A percentile compares a stretch with the other conserved stretches of the same genome.
These are phyloP conservation scores for Drosophila kurseongensis DNA, from an alignment of 1,140 invertebrate species.

Conservation along the genomic window DNA sequence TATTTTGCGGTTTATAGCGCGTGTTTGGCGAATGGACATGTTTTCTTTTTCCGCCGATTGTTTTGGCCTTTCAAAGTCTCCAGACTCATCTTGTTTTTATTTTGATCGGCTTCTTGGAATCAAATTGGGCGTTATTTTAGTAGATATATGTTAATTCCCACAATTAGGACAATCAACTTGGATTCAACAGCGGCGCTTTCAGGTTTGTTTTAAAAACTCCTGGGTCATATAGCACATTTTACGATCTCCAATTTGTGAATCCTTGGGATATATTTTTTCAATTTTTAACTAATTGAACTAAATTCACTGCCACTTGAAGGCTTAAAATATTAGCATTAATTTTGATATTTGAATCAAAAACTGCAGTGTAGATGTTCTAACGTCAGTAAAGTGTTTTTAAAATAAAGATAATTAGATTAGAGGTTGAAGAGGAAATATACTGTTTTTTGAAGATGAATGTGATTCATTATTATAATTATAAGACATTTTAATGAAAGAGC, in stretches of 20 bases:
- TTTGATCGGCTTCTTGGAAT: constrained; percentile 40
- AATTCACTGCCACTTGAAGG: constrained; percentile 34
- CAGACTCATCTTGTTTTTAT: constrained; percentile 34
- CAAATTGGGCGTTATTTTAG: constrained; percentile 23
- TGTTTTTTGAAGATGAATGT: too few relatives aligned
- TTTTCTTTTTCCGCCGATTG: constrained; percentile 1
- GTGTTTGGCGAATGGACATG: constrained; percentile 9
- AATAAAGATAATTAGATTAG: too few relatives aligned
- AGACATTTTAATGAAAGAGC: too few relatives aligned
- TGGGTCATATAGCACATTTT: constrained; percentile 14
- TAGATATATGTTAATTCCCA: constrained; percentile 51
- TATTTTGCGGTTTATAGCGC: constrained; percentile 19
- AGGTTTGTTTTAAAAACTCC: constrained; percentile 20
- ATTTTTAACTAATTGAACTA: constrained; percentile 13
- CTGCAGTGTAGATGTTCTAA: too few relatives aligned
- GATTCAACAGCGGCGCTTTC: not conserved
- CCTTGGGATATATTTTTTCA: constrained; percentile 50
- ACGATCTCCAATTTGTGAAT: constrained; percentile 13
- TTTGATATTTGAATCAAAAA: not conserved
- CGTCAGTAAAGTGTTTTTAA: too few relatives aligned
- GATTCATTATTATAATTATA: too few relatives aligned
- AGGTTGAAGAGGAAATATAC: too few relatives aligned
- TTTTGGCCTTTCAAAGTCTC: constrained; percentile 28
- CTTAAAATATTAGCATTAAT: constrained; percentile 58
- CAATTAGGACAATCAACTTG: constrained; percentile 43